Evolutionary conservation across 2,113 vertebrate species (phyloP).

Genomic region (Peromyscus maniculatus): DNA sequence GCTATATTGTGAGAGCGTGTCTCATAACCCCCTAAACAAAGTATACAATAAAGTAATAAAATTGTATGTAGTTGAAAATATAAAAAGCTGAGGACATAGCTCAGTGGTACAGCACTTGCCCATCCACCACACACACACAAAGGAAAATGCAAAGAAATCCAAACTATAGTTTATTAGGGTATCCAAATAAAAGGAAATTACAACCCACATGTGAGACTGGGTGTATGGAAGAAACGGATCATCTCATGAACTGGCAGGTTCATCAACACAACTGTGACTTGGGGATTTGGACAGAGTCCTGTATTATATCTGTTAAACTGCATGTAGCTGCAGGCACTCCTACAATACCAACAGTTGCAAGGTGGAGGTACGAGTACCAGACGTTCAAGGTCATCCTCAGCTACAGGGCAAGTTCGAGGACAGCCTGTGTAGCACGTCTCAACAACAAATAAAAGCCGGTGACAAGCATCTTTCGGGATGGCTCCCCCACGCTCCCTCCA

Average conservation of each 20-base stretch:
- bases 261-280: not conserved
- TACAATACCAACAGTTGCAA: not conserved
- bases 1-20: not conserved
- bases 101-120: not conserved
- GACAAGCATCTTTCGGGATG: not conserved
- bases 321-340: not conserved
- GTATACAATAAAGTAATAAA: not conserved
- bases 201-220: not conserved
- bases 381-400: no score
- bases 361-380: not conserved
- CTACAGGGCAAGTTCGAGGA: not conserved
- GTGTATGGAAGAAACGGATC: not conserved
- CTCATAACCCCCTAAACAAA: not conserved
- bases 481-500: not conserved
- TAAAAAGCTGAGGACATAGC: not conserved
- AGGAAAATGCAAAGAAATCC: not conserved
- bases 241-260: not conserved
- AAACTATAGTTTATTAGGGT: not conserved
- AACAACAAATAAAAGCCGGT: not conserved
- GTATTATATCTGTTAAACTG: not conserved
- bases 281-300: not conserved
- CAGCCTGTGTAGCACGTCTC: not conserved
- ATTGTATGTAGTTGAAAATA: not conserved
- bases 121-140: not conserved
- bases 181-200: not conserved